These are phyloP conservation scores for Tetramorium alpestre DNA, from an alignment of 1,140 invertebrate species.

Conservation along the genomic window DNA sequence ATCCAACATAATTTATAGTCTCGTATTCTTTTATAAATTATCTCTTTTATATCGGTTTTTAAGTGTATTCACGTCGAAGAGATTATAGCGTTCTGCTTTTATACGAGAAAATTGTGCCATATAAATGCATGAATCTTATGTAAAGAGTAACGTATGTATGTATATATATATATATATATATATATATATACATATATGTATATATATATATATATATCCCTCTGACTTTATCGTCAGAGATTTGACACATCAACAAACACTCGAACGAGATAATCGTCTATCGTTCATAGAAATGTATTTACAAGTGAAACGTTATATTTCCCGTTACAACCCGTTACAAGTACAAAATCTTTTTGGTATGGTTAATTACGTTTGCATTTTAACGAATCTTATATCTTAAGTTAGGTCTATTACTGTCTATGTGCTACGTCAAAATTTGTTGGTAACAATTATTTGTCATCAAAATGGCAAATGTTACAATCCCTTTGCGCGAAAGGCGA, in stretches of 20 bases:
- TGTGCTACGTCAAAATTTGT: slow-evolving; percentile 56
- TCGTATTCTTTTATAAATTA: slow-evolving; percentile 3
- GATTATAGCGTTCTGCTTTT: background rate
- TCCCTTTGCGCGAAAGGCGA: slow-evolving; percentile 2
- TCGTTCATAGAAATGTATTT: slow-evolving; percentile 36
- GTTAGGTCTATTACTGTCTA: slow-evolving; percentile 48
- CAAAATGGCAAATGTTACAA: slow-evolving; percentile 24
- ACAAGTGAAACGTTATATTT: slow-evolving; percentile 15
- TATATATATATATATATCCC: background rate
- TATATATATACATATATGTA: background rate
- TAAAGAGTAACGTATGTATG: slow-evolving; percentile 5
- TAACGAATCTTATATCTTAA: slow-evolving; percentile 36
- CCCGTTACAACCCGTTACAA: slow-evolving; percentile 7
- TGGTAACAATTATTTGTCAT: slow-evolving; percentile 62
- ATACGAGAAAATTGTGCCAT: slow-evolving; percentile 12
- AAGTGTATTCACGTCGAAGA: background rate
- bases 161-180: background rate
- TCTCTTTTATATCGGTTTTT: background rate
- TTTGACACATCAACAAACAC: slow-evolving; percentile 22
- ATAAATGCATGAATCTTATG: slow-evolving; percentile 16
- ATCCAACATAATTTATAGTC: background rate
- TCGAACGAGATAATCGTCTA: background rate
- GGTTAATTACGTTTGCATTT: slow-evolving; percentile 35
- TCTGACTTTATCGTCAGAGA: background rate
- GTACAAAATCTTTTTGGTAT: slow-evolving; percentile 37